Percentiles rank a stretch among this genome's conserved stretches.
phyloP scores from a whole-genome alignment of 2,888 invertebrate genomes.

The Parochlus steinenii region DNA sequence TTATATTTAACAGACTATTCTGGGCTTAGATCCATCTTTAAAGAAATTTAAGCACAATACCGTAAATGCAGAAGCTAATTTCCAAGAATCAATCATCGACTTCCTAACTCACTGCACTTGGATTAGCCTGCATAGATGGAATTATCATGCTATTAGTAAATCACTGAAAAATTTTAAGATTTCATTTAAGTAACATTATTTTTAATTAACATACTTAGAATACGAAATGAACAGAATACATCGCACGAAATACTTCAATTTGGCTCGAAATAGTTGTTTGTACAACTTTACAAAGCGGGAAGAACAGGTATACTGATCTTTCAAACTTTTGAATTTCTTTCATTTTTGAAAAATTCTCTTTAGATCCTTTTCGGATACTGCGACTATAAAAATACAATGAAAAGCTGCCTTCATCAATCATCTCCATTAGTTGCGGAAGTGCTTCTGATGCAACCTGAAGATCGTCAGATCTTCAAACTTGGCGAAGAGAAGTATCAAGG shows the following conservation, averaged over 20 bases:
- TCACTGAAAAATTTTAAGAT: background rate
- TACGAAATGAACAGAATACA: slow-evolving; percentile 26
- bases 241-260: slow-evolving; percentile 25
- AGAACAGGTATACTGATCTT: slow-evolving; percentile 16
- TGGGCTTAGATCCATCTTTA: no score
- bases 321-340: background rate
- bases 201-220: slow-evolving; percentile 16
- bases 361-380: slow-evolving; percentile 1
- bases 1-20: background rate
- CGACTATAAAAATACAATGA: slow-evolving; percentile 2
- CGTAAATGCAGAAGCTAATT: no score
- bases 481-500: slow-evolving; percentile 27
- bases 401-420: slow-evolving; percentile 21
- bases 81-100: slow-evolving; percentile 25
- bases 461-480: slow-evolving; percentile 26
- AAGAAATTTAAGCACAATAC: no score
- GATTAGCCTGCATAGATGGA: slow-evolving; percentile 25
- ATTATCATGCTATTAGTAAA: slow-evolving; percentile 20
- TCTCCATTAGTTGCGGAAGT: slow-evolving; percentile 27
- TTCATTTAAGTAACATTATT: background rate
- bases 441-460: slow-evolving; percentile 17
- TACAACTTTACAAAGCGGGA: slow-evolving; percentile 19
- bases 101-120: slow-evolving; percentile 24
- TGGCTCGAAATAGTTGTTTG: slow-evolving; percentile 17
- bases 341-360: background rate